A percentile compares a stretch with the other conserved stretches of the same genome.
Evolutionary conservation across 2,113 vertebrate species (phyloP).

Genomic region (Dolichallabes microphthalmus): DNA sequence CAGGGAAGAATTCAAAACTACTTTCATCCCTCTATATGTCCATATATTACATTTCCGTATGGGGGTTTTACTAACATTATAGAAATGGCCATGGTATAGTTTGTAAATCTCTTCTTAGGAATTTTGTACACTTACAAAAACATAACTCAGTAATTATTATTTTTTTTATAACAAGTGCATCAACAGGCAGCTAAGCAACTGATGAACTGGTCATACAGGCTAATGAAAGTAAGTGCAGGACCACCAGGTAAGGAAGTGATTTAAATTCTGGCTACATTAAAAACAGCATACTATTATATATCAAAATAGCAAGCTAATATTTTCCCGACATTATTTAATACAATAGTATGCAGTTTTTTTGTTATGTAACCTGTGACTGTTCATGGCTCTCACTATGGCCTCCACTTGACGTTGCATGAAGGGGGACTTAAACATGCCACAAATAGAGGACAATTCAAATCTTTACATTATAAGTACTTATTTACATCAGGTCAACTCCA

Average conservation of each 20-base stretch:
- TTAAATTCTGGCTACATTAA: slow-evolving; percentile 53
- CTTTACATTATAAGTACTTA: slow-evolving; percentile 69
- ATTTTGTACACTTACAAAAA: slow-evolving; percentile 5
- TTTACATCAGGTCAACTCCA: slow-evolving; percentile 70
- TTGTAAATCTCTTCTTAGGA: not conserved
- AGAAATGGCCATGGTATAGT: not conserved
- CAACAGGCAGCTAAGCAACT: slow-evolving; percentile 65
- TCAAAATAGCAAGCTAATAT: slow-evolving; percentile 4
- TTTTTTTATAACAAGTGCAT: slow-evolving; percentile 60
- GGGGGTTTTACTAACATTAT: not conserved
- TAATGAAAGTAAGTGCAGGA: slow-evolving; percentile 74
- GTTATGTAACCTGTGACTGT: not conserved
- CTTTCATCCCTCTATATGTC: too few species aligned
- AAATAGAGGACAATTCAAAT: slow-evolving; percentile 63
- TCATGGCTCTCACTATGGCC: slow-evolving; percentile 1
- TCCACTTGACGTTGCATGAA: slow-evolving; percentile 23
- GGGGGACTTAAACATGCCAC: slow-evolving; percentile 80
- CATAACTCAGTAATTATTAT: not conserved
- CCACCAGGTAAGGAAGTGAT: slow-evolving; percentile 61
- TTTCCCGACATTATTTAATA: not conserved
- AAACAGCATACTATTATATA: slow-evolving; percentile 72
- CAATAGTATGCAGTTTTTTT: slow-evolving; percentile 2
- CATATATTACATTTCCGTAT: too few species aligned
- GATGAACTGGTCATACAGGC: slow-evolving; percentile 6
- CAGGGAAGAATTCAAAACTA: too few species aligned